Conservation (phyloP, 2,113 vertebrate species). For the Dromiciops gliroides region DNA sequence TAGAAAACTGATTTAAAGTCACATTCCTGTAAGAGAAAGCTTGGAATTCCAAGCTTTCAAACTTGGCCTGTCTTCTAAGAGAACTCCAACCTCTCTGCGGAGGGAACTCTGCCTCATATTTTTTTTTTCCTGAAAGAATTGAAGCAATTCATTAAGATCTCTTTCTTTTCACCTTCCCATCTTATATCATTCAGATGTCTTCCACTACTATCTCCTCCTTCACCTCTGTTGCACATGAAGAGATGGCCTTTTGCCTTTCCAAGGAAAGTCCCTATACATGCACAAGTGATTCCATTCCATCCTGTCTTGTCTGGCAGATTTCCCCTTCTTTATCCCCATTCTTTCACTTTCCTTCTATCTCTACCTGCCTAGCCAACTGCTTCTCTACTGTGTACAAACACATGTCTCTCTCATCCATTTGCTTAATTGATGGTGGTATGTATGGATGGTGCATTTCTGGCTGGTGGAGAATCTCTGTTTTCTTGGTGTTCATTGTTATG, state of each 20-base stretch:
- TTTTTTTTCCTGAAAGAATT: neutral
- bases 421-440: too few relatives aligned
- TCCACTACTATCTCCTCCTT: neutral
- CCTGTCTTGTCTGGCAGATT: neutral
- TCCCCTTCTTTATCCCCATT: neutral
- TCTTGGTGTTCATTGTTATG: too few relatives aligned
- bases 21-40: constrained; percentile 3
- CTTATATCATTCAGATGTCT: neutral
- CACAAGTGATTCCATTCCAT: neutral
- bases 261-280: neutral
- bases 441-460: too few relatives aligned
- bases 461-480: too few relatives aligned
- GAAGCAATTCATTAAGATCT: neutral
- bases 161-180: neutral
- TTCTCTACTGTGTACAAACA: neutral
- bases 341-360: neutral
- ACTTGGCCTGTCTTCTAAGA: neutral
- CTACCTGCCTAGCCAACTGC: neutral
- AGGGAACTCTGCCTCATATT: neutral
- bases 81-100: neutral
- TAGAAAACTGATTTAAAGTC: constrained; percentile 40
- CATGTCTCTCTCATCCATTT: neutral
- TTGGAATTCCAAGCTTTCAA: constrained; percentile 41
- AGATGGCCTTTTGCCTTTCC: neutral
- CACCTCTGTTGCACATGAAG: neutral